Conservation (phyloP, 2,797 vertebrate species). For the Carcharodon carcharias region DNA sequence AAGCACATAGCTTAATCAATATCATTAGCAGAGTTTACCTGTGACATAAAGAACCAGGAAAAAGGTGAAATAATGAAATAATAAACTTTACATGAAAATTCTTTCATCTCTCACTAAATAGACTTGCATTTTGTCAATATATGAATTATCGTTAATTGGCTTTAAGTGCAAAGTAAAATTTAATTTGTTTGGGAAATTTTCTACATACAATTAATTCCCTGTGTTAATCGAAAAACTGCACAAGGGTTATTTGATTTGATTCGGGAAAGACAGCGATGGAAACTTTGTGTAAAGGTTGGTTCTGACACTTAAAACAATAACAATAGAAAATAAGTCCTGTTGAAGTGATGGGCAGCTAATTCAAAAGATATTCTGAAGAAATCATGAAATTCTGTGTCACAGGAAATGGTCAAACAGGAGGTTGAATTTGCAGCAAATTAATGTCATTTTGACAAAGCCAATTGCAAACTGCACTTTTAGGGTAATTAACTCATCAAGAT, state of each 20-base stretch:
- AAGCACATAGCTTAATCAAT: not conserved
- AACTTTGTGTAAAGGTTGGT: not conserved
- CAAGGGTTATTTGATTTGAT: slow-evolving; percentile 1
- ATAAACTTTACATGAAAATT: not conserved
- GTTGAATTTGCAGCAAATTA: not conserved
- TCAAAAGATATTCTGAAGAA: not conserved
- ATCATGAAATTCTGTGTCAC: not conserved
- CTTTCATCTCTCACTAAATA: not conserved
- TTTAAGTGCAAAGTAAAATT: not conserved
- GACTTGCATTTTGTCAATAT: not conserved
- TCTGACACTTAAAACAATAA: not conserved
- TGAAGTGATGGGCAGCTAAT: not conserved
- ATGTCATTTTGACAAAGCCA: not conserved
- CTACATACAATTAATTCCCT: not conserved
- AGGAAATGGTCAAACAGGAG: not conserved
- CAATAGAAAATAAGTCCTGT: not conserved
- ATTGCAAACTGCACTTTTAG: not conserved
- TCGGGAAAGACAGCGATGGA: not conserved
- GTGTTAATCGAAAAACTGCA: not conserved
- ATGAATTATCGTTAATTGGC: not conserved
- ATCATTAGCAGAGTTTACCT: not conserved
- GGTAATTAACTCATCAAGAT: not conserved
- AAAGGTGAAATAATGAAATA: not conserved
- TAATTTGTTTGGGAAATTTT: not conserved
- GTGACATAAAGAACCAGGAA: not conserved